Base-by-base conservation (phyloP, 2,797 vertebrate species). In the Malurus leucopterus region DNA sequence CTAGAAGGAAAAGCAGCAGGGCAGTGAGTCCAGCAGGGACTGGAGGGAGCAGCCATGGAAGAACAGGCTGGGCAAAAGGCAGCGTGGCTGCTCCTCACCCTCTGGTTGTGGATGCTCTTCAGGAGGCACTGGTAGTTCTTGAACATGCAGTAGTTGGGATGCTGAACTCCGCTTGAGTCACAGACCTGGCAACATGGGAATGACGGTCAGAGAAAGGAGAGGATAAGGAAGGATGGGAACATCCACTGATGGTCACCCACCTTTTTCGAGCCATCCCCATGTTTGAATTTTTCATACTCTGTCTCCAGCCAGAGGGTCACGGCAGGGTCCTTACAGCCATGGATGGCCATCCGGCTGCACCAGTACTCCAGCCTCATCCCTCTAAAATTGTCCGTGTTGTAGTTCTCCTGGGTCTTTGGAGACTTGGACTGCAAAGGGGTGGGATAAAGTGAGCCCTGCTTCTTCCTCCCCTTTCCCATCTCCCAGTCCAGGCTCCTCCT, bases 41-140 rank as follows among this genome's bases (percentile, higher is more conserved):
- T 29, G 50, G 30, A 73, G n/a, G 23, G 11, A 15, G 11, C 54
- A 80, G 43, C 18, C 34, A 5, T 1, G 22, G 34, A 74, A 57
- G 5, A 71, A 58, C 57, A 40, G 54, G 36, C 46, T 50, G 24
- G 29, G 61, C 27, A 50, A 58, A 61, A 58, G 54, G 16, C 50
- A 72, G 36, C 0, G 2, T 5, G 18, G 27, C 36, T 19, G 49
- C 17, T 50, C 19, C 96, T 97, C 86, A 97, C 97, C 97, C 49
- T 95, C 65, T 84, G 36, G 5, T 89, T 92, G 54, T 86, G 73
- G 77, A 82, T 43, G 62, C 17, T 96, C 32, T 36, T 91, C 91
- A 94, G 89, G 61, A 95, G 81, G 49, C 97, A 97, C 79, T 97
- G 97, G 8, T 96, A 89, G 82, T 96, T 97, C 93, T 97, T 97